These are phyloP conservation scores for Drosophila lacertosa DNA, from an alignment of 1,140 invertebrate genomes.

Conservation along the genomic window DNA sequence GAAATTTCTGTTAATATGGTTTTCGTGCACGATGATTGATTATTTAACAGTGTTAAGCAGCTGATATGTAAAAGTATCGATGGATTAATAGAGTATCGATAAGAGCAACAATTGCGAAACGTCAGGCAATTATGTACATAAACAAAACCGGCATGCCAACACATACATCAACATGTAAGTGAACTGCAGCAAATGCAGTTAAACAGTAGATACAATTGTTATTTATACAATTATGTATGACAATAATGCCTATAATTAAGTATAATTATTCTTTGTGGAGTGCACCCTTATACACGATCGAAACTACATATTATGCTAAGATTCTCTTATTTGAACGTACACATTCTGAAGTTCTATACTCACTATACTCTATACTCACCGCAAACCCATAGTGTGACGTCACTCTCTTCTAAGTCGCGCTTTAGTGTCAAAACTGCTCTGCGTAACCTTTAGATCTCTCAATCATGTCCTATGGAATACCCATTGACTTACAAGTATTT, in stretches of 20 bases:
- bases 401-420: too few species aligned
- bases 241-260: too few species aligned
- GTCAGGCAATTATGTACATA: background rate
- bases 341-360: too few species aligned
- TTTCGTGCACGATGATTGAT: background rate
- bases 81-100: conserved; percentile 4
- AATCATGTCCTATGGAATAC: background rate
- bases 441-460: background rate
- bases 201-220: background rate
- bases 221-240: too few species aligned
- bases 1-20: background rate
- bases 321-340: too few species aligned
- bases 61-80: conserved; percentile 11
- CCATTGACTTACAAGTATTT: conserved; percentile 16
- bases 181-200: too few species aligned
- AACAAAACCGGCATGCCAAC: conserved; percentile 7
- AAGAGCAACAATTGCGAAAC: conserved; percentile 1
- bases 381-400: background rate
- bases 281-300: too few species aligned
- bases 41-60: conserved; percentile 8
- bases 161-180: conserved; percentile 25
- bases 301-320: too few species aligned
- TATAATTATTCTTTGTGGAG: background rate
- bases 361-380: too few species aligned
- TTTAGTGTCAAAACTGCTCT: background rate